Evolutionary conservation across 2,888 invertebrate genomes (phyloP).

Genomic region (Xanthia togata): DNA sequence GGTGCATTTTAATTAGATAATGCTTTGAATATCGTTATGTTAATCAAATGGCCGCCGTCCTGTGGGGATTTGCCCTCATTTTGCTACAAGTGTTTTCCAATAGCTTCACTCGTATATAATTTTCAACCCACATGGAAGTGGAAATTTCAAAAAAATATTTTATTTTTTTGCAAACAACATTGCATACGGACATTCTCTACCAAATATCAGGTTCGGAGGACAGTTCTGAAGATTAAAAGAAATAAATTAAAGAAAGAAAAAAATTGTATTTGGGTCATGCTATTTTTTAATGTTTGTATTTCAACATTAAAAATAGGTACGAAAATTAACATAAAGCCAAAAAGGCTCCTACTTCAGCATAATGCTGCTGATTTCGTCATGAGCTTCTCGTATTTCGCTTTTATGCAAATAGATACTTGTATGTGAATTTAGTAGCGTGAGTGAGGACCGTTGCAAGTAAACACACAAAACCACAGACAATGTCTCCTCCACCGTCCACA

Average conservation of each 20-base stretch:
- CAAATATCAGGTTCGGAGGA: background rate
- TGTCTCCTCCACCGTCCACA: constrained; percentile 1
- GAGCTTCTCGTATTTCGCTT: too few species aligned
- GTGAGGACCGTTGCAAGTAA: background rate
- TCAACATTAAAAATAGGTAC: too few species aligned
- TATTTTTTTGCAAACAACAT: background rate
- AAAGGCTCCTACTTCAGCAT: too few species aligned
- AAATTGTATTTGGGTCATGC: too few species aligned
- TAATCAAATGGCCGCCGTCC: background rate
- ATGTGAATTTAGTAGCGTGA: background rate
- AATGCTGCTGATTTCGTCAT: too few species aligned
- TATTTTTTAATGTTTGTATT: too few species aligned
- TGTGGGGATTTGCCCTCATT: background rate
- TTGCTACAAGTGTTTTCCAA: constrained; percentile 12
- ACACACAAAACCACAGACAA: constrained; percentile 24
- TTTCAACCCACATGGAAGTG: background rate
- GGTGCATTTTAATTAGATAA: constrained; percentile 31
- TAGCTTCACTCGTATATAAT: background rate
- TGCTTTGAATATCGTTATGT: constrained; percentile 5
- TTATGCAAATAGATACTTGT: background rate
- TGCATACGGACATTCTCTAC: background rate
- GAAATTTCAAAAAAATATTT: background rate
- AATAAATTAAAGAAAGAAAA: too few species aligned
- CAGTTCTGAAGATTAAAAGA: background rate
- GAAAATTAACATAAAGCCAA: too few species aligned